These are phyloP conservation scores for Pycnomerus fuliginosus DNA, from an alignment of 2,888 invertebrate species.

Conservation along the genomic window DNA sequence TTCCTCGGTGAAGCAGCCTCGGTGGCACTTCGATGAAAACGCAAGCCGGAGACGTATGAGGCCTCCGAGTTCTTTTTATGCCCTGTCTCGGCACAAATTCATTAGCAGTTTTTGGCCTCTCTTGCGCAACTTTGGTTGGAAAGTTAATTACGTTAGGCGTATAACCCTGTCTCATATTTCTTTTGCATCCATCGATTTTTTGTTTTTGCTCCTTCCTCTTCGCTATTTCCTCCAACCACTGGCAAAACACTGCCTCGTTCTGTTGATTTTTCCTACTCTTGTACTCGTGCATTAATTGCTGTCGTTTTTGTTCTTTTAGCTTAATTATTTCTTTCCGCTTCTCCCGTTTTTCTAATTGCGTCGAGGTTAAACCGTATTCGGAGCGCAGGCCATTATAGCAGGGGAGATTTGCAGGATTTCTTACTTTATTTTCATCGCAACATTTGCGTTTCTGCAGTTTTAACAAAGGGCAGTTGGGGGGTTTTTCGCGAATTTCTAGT, in stretches of 20 bases:
- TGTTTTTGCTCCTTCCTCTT: slow-evolving; percentile 32
- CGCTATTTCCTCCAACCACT: slow-evolving; percentile 54
- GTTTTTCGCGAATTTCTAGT: slow-evolving; percentile 43
- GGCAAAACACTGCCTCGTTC: slow-evolving; percentile 58
- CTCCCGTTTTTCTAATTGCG: slow-evolving; percentile 53
- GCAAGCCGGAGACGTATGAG: slow-evolving; percentile 42
- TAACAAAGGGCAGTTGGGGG: slow-evolving; percentile 43
- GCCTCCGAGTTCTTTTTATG: slow-evolving; percentile 34
- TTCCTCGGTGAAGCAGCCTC: slow-evolving; percentile 38
- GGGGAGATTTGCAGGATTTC: slow-evolving; percentile 50
- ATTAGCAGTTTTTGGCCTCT: slow-evolving; percentile 44
- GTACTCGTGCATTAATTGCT: slow-evolving; percentile 51
- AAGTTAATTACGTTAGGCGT: slow-evolving; percentile 33
- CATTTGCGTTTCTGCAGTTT: slow-evolving; percentile 48
- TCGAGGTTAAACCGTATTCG: slow-evolving; percentile 56
- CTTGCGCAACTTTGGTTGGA: slow-evolving; percentile 21
- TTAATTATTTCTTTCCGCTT: slow-evolving; percentile 48
- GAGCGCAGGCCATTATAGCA: slow-evolving; percentile 57
- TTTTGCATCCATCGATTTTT: slow-evolving; percentile 6
- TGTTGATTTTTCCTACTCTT: slow-evolving; percentile 45
- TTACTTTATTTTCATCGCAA: slow-evolving; percentile 51
- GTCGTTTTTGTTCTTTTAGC: slow-evolving; percentile 51
- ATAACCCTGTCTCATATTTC: slow-evolving; percentile 15
- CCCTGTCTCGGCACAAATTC: slow-evolving; percentile 35
- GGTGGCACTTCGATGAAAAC: slow-evolving; percentile 46